Percentiles rank a stretch among this genome's conserved stretches.
Conservation (phyloP, 2,888 invertebrate genomes). For the Rotaria magnacalcarata region DNA sequence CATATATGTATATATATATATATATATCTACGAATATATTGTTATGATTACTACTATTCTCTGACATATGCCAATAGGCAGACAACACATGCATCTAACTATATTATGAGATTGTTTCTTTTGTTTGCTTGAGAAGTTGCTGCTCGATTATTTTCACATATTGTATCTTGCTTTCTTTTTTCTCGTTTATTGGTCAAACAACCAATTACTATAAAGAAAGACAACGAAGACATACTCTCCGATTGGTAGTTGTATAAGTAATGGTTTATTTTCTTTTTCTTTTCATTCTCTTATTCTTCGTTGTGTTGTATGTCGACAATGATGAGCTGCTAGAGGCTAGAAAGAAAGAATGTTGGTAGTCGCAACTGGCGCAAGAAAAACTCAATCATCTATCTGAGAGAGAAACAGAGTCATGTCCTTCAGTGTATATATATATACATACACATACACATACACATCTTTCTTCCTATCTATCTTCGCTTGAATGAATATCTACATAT, state of each 20-base stretch:
- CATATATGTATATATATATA: background rate
- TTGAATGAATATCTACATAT: conserved; percentile 11
- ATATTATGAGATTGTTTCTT: conserved; percentile 17
- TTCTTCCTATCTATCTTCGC: conserved; percentile 6
- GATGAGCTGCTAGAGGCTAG: background rate
- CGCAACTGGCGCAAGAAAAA: conserved; percentile 26
- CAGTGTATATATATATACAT: background rate
- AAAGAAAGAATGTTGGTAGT: conserved; percentile 1
- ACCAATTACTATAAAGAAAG: conserved; percentile 13
- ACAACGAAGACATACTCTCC: background rate
- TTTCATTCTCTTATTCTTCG: background rate
- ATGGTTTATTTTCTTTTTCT: conserved; percentile 6
- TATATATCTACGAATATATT: background rate
- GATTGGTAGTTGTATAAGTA: conserved; percentile 4
- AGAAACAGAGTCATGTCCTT: background rate
- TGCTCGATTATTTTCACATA: conserved; percentile 26
- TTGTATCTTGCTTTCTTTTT: conserved; percentile 24
- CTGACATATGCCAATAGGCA: conserved; percentile 6
- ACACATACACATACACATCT: no score
- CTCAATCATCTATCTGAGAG: conserved; percentile 6
- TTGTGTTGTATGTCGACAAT: background rate
- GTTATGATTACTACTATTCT: conserved; percentile 12
- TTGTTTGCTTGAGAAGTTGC: conserved; percentile 1
- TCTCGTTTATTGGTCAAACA: conserved; percentile 1
- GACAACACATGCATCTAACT: background rate